Percentiles rank a stretch among this genome's conserved stretches.
phyloP scores from a whole-genome alignment of 2,888 invertebrate genomes.

The Clivina fossor region DNA sequence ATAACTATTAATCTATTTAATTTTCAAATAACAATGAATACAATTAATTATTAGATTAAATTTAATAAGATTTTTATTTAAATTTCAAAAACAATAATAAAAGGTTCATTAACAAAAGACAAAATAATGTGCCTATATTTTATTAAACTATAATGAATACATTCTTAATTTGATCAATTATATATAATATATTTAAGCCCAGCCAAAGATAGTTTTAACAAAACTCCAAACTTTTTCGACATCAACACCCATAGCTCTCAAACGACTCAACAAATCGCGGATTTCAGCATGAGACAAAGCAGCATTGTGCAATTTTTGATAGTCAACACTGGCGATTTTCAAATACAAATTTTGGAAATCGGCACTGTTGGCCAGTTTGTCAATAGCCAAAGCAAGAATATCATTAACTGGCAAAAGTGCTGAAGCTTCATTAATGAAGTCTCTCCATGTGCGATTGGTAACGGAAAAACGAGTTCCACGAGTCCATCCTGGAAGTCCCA shows the following conservation, averaged over 20 bases:
- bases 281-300: conserved; percentile 34
- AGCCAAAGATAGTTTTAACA: neutral
- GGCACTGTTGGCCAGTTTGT: conserved; percentile 14
- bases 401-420: conserved; percentile 1
- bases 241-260: neutral
- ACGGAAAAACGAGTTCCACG: neutral
- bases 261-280: neutral
- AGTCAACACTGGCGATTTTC: conserved; percentile 38
- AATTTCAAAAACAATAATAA: too few species aligned
- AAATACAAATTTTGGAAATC: conserved; percentile 41
- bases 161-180: too few species aligned
- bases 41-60: too few species aligned
- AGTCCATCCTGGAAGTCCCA: conserved; percentile 5
- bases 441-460: conserved; percentile 20
- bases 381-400: neutral
- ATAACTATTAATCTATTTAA: too few species aligned
- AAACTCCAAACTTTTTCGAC: neutral
- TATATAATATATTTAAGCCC: too few species aligned
- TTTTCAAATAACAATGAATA: too few species aligned
- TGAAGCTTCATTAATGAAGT: conserved; percentile 29
- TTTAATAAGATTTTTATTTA: too few species aligned
- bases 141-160: too few species aligned
- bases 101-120: too few species aligned
- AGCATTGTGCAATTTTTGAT: conserved; percentile 39
- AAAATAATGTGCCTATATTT: too few species aligned